Percentiles rank a stretch among this genome's conserved stretches.
These are phyloP conservation scores for Cylloceria caligata DNA, from an alignment of 2,888 invertebrate species.

Conservation along the genomic window DNA sequence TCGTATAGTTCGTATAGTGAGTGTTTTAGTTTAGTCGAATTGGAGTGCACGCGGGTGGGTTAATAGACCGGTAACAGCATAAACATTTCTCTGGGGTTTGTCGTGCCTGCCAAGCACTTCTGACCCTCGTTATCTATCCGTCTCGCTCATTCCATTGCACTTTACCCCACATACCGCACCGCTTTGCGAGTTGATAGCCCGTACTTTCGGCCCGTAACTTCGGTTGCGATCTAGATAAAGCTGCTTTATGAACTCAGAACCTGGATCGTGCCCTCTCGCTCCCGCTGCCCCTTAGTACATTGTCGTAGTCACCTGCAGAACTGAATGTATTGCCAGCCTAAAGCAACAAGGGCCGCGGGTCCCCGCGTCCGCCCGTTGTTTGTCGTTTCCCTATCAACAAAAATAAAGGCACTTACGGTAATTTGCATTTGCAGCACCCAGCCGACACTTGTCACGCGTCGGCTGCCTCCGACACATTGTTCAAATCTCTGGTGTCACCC, in stretches of 20 bases:
- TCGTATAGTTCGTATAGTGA: background rate
- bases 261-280: constrained; percentile 51
- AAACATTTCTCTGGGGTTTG: constrained; percentile 67
- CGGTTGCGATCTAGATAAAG: constrained; percentile 76
- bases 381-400: constrained; percentile 45
- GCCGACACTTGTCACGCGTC: constrained; percentile 38
- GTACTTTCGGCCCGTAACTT: constrained; percentile 76
- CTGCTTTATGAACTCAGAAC: constrained; percentile 74
- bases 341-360: background rate
- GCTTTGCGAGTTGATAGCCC: constrained; percentile 76
- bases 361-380: constrained; percentile 22
- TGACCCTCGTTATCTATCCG: constrained; percentile 45
- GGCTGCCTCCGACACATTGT: constrained; percentile 36
- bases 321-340: constrained; percentile 11
- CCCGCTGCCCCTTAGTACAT: constrained; percentile 42
- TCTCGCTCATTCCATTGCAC: constrained; percentile 19
- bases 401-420: constrained; percentile 55
- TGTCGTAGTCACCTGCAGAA: constrained; percentile 56
- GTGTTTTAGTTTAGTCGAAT: constrained; percentile 13
- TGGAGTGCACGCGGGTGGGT: constrained; percentile 37
- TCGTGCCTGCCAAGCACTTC: constrained; percentile 50
- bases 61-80: constrained; percentile 65
- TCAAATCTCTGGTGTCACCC: constrained; percentile 16
- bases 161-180: constrained; percentile 26
- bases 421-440: constrained; percentile 29